Conservation (phyloP, 2,797 vertebrate genomes). For the Pseudocheirus occidentalis region DNA sequence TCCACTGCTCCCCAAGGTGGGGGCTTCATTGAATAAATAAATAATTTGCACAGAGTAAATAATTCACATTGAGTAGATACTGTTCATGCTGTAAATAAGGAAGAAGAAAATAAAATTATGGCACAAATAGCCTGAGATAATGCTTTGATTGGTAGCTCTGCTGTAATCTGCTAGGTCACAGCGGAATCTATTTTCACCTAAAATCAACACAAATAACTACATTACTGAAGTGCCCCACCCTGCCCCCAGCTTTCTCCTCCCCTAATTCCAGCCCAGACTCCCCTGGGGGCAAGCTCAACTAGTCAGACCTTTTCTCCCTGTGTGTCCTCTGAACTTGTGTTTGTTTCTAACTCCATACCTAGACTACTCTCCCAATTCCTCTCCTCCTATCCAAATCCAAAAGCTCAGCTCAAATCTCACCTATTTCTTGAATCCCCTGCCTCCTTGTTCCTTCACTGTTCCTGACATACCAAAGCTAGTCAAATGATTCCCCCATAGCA, state of each 20-base stretch:
- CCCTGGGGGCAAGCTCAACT: not conserved
- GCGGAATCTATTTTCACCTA: slow-evolving; percentile 67
- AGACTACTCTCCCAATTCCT: not conserved
- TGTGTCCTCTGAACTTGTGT: not conserved
- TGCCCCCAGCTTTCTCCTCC: not conserved
- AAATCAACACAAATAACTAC: slow-evolving; percentile 28
- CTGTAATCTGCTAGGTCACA: slow-evolving; percentile 79
- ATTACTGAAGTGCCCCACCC: not conserved
- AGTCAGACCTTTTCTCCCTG: not conserved
- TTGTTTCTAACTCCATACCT: not conserved
- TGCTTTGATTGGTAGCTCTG: slow-evolving; percentile 76
- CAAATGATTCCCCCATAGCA: not conserved
- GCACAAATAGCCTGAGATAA: slow-evolving; percentile 81
- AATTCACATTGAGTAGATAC: slow-evolving; percentile 26
- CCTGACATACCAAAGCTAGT: not conserved
- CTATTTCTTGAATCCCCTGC: not conserved
- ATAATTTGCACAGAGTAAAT: slow-evolving; percentile 5
- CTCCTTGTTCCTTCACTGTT: not conserved
- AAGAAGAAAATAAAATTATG: slow-evolving; percentile 78
- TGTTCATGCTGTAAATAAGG: slow-evolving; percentile 83
- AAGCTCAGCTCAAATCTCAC: not conserved
- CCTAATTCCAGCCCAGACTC: not conserved
- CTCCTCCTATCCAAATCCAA: not conserved
- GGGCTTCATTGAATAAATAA: slow-evolving; percentile 50
- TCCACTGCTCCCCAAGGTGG: slow-evolving; percentile 69